phyloP scores from a whole-genome alignment of 2,888 invertebrate species.

The Ochropacha duplaris region DNA sequence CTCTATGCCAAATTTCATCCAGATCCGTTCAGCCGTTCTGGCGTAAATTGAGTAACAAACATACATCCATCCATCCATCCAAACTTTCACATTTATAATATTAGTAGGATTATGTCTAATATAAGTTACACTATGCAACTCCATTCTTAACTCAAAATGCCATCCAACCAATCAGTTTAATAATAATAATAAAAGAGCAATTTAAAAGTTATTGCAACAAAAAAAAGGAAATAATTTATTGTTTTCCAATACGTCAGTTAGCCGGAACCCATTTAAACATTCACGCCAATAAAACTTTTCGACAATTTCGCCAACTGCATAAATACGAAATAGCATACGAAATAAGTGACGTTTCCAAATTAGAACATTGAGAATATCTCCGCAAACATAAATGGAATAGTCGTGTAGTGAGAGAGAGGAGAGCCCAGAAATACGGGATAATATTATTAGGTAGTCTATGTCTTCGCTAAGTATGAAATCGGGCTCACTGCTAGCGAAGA shows the following conservation, averaged over 20 bases:
- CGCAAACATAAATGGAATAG: constrained; percentile 73
- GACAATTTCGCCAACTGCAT: constrained; percentile 36
- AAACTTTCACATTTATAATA: too few species aligned
- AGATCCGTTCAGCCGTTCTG: too few species aligned
- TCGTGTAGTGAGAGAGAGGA: constrained; percentile 61
- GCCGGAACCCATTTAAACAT: constrained; percentile 27
- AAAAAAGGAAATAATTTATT: background rate
- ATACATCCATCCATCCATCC: too few species aligned
- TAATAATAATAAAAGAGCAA: background rate
- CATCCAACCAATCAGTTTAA: too few species aligned
- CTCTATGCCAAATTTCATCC: too few species aligned
- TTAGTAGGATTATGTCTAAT: too few species aligned
- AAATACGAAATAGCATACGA: constrained; percentile 24
- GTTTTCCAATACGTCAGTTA: constrained; percentile 9
- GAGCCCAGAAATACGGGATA: constrained; percentile 60
- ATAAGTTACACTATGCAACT: too few species aligned
- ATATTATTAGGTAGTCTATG: constrained; percentile 48
- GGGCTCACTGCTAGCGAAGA: constrained; percentile 33
- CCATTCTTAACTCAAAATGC: too few species aligned
- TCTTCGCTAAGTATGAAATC: constrained; percentile 38
- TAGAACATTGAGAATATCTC: constrained; percentile 50
- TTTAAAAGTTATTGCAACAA: background rate
- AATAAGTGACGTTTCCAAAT: constrained; percentile 48
- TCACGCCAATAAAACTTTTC: constrained; percentile 29
- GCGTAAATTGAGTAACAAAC: too few species aligned